Evolutionary conservation across 1,140 invertebrate genomes (phyloP).

Genomic region (Tetragnatha versicolor): DNA sequence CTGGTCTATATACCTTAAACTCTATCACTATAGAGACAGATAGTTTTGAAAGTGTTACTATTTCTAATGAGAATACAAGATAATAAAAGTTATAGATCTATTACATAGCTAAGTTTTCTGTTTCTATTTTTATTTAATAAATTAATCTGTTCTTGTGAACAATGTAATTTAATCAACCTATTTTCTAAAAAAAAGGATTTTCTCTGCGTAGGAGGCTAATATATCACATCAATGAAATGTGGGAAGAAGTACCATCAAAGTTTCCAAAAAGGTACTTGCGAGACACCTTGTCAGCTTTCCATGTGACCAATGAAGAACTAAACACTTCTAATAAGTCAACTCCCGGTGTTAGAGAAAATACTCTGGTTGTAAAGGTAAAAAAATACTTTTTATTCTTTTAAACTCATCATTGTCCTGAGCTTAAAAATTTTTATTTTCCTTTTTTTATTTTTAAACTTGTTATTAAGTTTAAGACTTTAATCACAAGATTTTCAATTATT

Average conservation of each 20-base stretch:
- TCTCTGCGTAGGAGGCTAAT: slow-evolving; percentile 59
- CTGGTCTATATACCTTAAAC: too few relatives aligned
- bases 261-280: slow-evolving; percentile 60
- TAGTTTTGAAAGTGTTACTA: not conserved
- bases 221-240: slow-evolving; percentile 61
- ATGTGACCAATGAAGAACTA: slow-evolving; percentile 63
- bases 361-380: slow-evolving; percentile 54
- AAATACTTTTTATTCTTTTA: not conserved
- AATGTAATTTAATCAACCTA: not conserved
- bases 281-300: slow-evolving; percentile 62
- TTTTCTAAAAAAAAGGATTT: not conserved
- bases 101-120: not conserved
- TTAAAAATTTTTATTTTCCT: not conserved
- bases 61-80: not conserved
- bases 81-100: not conserved
- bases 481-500: not conserved
- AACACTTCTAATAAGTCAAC: slow-evolving; percentile 39
- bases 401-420: not conserved
- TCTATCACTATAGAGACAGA: not conserved
- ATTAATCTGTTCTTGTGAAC: not conserved
- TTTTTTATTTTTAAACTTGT: not conserved
- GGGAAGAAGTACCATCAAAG: slow-evolving; percentile 57
- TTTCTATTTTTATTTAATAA: not conserved
- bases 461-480: not conserved
- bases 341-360: slow-evolving; percentile 45